Conservation (phyloP, 2,797 vertebrate genomes). For the Corythornis leucogaster region DNA sequence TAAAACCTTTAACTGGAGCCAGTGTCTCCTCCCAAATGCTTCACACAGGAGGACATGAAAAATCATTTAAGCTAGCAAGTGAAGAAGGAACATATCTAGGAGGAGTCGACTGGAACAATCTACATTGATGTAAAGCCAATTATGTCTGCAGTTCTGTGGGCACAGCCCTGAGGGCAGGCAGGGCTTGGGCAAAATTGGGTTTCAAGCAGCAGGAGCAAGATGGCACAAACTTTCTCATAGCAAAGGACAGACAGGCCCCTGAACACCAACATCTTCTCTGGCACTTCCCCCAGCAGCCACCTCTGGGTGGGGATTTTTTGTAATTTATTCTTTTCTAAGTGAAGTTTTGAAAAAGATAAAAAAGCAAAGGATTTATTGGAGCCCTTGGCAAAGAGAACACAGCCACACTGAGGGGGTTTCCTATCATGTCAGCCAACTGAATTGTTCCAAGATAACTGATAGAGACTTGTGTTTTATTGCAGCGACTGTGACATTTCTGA, state of each 20-base stretch:
- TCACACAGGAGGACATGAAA: background rate
- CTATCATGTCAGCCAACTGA: background rate
- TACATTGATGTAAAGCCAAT: background rate
- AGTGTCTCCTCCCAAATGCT: slow-evolving; percentile 3
- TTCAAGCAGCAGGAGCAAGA: background rate
- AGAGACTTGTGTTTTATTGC: slow-evolving; percentile 28
- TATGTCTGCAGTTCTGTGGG: background rate
- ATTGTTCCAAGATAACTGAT: slow-evolving; percentile 23
- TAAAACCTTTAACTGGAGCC: slow-evolving; percentile 18
- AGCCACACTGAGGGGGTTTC: background rate
- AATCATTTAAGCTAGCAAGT: background rate
- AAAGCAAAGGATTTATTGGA: slow-evolving; percentile 47
- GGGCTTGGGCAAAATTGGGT: background rate
- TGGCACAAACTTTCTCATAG: background rate
- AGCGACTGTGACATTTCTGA: slow-evolving; percentile 12
- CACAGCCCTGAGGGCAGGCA: background rate
- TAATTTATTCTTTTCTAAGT: background rate
- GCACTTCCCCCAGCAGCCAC: background rate
- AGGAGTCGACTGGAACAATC: background rate
- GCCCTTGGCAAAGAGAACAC: background rate
- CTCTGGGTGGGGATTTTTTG: background rate
- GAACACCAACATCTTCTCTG: background rate
- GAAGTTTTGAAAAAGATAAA: slow-evolving; percentile 48
- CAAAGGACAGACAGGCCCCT: background rate
- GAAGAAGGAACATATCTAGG: background rate